Percentiles rank a stretch among this genome's conserved stretches.
Evolutionary conservation across 2,113 vertebrate species (phyloP).

Genomic region (Antennarius striatus): DNA sequence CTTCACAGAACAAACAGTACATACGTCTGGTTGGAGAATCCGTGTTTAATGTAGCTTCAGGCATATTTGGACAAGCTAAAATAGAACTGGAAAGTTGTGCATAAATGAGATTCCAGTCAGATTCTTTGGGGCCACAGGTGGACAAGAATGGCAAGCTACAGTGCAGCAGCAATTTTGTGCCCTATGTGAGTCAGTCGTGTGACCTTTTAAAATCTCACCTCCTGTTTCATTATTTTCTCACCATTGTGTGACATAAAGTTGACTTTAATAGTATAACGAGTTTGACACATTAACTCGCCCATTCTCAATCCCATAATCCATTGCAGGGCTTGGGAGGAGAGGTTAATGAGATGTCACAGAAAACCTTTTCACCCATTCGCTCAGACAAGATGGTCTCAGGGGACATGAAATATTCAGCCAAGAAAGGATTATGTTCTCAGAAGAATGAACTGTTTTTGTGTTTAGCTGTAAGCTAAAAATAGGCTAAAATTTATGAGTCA

Average conservation of each 20-base stretch:
- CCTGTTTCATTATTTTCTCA: background rate
- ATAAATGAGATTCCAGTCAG: background rate
- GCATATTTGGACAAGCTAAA: background rate
- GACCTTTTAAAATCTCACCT: background rate
- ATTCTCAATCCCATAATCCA: constrained; percentile 5
- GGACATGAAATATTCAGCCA: background rate
- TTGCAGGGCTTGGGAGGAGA: constrained; percentile 2
- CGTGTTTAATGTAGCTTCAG: too few relatives aligned
- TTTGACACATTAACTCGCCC: background rate
- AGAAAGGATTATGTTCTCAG: background rate
- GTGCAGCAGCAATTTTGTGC: background rate
- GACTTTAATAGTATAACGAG: background rate
- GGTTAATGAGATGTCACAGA: constrained; percentile 41
- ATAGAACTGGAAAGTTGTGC: background rate
- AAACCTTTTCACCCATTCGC: background rate
- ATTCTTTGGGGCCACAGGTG: background rate
- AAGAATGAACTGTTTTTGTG: too few relatives aligned
- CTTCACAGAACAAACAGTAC: too few relatives aligned
- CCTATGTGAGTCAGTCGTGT: background rate
- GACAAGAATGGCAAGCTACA: background rate
- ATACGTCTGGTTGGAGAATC: too few relatives aligned
- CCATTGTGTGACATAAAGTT: background rate
- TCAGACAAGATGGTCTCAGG: background rate
- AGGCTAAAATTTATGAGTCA: too few relatives aligned
- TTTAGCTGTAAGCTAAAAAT: too few relatives aligned